A percentile compares a stretch with the other conserved stretches of the same genome.
Conservation (phyloP, 92 coral and sea anemone genomes). For the Palythoa caribaeorum region DNA sequence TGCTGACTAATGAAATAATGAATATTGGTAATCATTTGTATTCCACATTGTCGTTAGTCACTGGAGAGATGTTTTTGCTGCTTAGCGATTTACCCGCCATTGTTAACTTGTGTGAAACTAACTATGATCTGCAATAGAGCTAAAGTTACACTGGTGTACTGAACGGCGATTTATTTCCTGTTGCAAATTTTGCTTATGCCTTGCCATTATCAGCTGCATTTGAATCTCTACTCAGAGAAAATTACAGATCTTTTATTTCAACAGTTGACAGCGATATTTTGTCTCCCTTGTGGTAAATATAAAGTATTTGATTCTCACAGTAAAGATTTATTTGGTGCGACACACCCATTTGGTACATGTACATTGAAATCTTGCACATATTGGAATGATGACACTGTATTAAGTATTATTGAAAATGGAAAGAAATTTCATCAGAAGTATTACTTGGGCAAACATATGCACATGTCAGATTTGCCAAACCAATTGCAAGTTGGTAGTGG, state of each 20-base stretch:
- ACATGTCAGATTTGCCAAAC: slow-evolving; percentile 55
- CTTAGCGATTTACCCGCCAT: slow-evolving; percentile 32
- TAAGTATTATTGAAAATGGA: slow-evolving; percentile 58
- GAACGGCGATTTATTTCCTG: slow-evolving; percentile 39
- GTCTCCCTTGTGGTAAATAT: slow-evolving; percentile 39
- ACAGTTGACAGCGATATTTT: slow-evolving; percentile 49
- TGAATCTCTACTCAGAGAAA: slow-evolving; percentile 36
- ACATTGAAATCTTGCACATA: slow-evolving; percentile 42
- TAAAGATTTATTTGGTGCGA: slow-evolving; percentile 54
- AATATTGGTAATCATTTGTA: slow-evolving; percentile 19
- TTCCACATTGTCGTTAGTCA: slow-evolving; percentile 41
- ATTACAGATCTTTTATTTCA: slow-evolving; percentile 41
- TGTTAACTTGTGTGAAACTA: slow-evolving; percentile 24
- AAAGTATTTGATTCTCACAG: slow-evolving; percentile 58
- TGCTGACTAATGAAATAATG: slow-evolving; percentile 17
- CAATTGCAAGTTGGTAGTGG: slow-evolving; percentile 51
- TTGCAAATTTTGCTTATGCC: slow-evolving; percentile 25
- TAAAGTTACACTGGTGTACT: slow-evolving; percentile 51
- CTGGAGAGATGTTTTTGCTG: slow-evolving; percentile 34
- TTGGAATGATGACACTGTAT: slow-evolving; percentile 57
- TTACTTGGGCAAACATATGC: slow-evolving; percentile 30
- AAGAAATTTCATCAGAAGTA: slow-evolving; percentile 37
- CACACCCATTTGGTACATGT: slow-evolving; percentile 54
- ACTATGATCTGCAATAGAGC: slow-evolving; percentile 45
- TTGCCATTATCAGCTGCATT: slow-evolving; percentile 27